Percentiles rank a stretch among this genome's conserved stretches.
These are phyloP conservation scores for Ploceus nigricollis DNA, from an alignment of 2,113 vertebrate genomes.

Conservation along the genomic window DNA sequence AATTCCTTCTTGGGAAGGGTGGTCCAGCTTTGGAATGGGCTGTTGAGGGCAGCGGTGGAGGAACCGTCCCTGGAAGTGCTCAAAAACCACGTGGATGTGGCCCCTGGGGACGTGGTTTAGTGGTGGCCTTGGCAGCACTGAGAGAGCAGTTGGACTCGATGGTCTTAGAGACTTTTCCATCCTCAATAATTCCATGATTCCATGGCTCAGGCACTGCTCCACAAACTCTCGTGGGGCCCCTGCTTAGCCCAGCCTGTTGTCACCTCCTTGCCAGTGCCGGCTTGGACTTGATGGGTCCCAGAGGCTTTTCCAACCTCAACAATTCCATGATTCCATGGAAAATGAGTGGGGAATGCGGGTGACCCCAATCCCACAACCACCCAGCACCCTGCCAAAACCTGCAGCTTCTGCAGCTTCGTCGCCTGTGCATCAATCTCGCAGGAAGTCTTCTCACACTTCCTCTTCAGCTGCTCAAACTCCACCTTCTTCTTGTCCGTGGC, in stretches of 20 bases:
- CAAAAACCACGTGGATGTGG: background rate
- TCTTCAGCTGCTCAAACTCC: conserved; percentile 67
- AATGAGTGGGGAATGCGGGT: rapidly evolving
- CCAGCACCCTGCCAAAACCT: conserved; percentile 39
- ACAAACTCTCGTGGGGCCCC: rapidly evolving
- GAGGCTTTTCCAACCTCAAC: background rate
- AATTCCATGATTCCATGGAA: background rate
- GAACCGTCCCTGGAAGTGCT: background rate
- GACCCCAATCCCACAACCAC: rapidly evolving
- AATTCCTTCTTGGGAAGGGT: background rate
- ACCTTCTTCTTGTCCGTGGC: conserved; percentile 71
- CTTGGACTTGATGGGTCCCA: background rate
- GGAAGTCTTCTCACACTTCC: conserved; percentile 74
- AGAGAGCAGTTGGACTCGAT: rapidly evolving
- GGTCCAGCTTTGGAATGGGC: background rate
- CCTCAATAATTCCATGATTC: background rate
- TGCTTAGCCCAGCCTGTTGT: background rate
- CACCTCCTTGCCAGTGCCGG: rapidly evolving
- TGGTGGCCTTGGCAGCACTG: background rate
- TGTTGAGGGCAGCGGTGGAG: background rate
- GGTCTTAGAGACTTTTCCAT: background rate
- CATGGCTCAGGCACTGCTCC: background rate
- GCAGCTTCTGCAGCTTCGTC: conserved; percentile 78
- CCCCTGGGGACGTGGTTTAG: background rate
- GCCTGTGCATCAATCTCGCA: conserved; percentile 75